These are phyloP conservation scores for Microcebus lehilahytsara DNA, from an alignment of 2,113 vertebrate genomes.

Conservation along the genomic window DNA sequence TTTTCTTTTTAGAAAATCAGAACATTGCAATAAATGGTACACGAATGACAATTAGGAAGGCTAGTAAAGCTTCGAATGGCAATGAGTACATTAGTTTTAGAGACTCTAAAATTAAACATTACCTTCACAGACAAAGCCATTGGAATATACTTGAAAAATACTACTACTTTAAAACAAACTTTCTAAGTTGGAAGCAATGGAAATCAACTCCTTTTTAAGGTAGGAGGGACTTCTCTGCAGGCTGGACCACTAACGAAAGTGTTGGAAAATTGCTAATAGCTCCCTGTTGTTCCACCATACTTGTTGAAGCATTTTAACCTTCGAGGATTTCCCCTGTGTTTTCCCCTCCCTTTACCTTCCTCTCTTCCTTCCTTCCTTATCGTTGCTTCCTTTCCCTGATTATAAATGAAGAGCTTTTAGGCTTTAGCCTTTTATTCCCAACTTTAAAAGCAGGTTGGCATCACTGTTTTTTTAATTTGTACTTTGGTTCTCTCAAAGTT, in stretches of 20 bases:
- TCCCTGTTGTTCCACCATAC: rapidly evolving
- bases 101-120: neutral
- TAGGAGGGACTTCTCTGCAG: neutral
- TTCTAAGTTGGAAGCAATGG: neutral
- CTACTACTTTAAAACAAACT: neutral
- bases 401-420: neutral
- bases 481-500: neutral
- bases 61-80: neutral
- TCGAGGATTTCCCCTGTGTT: neutral
- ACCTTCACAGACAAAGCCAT: neutral
- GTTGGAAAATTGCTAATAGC: neutral
- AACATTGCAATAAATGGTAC: neutral
- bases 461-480: neutral
- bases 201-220: neutral
- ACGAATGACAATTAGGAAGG: neutral
- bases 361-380: neutral
- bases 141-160: neutral
- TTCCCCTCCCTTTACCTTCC: neutral
- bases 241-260: neutral
- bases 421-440: neutral
- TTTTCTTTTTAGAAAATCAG: neutral
- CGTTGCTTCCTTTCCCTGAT: neutral
- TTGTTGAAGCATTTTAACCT: neutral
- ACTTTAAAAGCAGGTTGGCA: neutral
- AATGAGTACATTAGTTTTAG: neutral